A percentile compares a stretch with the other conserved stretches of the same genome.
These are phyloP conservation scores for Tragelaphus buxtoni DNA, from an alignment of 2,113 vertebrate species.

Conservation along the genomic window DNA sequence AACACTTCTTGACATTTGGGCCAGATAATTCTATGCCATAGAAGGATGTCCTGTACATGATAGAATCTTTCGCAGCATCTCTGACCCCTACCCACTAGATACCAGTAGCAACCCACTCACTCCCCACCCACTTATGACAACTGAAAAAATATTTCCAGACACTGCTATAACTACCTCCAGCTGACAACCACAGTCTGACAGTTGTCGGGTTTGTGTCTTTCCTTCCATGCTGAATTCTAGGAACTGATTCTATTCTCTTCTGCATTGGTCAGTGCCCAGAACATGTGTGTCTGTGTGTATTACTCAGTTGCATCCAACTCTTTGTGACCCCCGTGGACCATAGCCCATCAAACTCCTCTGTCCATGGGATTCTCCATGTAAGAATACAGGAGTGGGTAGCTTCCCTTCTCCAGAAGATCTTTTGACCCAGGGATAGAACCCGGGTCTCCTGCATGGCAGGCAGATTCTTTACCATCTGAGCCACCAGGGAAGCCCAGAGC, in stretches of 20 bases:
- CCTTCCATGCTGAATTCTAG: background rate
- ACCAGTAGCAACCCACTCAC: background rate
- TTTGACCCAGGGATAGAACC: background rate
- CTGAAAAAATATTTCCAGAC: background rate
- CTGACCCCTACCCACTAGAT: background rate
- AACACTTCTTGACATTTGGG: background rate
- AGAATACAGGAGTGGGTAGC: background rate
- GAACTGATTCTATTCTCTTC: background rate
- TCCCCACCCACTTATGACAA: background rate
- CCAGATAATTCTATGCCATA: background rate
- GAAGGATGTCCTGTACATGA: too few relatives aligned
- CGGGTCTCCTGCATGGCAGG: background rate
- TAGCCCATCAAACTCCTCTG: background rate
- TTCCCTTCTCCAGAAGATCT: background rate
- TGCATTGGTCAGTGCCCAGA: background rate
- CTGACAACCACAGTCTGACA: background rate
- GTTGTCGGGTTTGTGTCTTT: background rate
- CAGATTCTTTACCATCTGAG: background rate
- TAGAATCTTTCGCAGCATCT: background rate
- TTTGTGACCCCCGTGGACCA: background rate
- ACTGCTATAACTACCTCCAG: background rate
- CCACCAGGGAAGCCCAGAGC: background rate
- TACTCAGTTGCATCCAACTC: fast-evolving
- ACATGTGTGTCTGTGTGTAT: background rate
- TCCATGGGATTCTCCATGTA: background rate